Conservation (phyloP, 2,797 vertebrate genomes). For the Lacerta agilis region DNA sequence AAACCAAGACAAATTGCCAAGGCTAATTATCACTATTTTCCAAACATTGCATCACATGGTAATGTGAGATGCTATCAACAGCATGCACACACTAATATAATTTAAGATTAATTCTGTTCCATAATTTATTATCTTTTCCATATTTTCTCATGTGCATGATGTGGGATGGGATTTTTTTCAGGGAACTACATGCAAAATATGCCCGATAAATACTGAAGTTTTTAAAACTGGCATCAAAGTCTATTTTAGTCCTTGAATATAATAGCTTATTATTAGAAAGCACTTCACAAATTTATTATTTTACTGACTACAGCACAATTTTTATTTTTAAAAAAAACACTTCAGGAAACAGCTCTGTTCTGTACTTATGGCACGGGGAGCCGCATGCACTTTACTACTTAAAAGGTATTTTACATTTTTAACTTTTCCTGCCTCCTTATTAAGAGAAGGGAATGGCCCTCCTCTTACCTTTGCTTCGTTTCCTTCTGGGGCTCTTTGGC, state of each 20-base stretch:
- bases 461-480: conserved; percentile 76
- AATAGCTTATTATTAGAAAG: not conserved
- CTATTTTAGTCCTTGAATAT: not conserved
- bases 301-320: not conserved
- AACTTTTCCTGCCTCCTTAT: conserved; percentile 24
- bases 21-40: conserved; percentile 21
- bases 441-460: conserved; percentile 36
- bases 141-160: not conserved
- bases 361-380: not conserved
- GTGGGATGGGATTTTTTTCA: not conserved
- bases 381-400: not conserved
- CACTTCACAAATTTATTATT: not conserved
- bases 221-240: rapidly evolving
- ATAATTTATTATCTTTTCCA: not conserved
- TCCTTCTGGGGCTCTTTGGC: conserved; percentile 78
- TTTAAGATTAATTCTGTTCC: conserved; percentile 1
- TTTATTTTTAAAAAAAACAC: not conserved
- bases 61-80: conserved; percentile 2
- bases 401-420: conserved; percentile 19
- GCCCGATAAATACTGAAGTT: not conserved
- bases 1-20: conserved; percentile 16
- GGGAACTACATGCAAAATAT: not conserved
- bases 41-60: conserved; percentile 25
- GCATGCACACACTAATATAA: conserved; percentile 28
- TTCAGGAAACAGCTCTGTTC: not conserved